A percentile compares a stretch with the other conserved stretches of the same genome.
Conservation (phyloP, 1,140 invertebrate genomes). For the Protaetia brevitarsis region DNA sequence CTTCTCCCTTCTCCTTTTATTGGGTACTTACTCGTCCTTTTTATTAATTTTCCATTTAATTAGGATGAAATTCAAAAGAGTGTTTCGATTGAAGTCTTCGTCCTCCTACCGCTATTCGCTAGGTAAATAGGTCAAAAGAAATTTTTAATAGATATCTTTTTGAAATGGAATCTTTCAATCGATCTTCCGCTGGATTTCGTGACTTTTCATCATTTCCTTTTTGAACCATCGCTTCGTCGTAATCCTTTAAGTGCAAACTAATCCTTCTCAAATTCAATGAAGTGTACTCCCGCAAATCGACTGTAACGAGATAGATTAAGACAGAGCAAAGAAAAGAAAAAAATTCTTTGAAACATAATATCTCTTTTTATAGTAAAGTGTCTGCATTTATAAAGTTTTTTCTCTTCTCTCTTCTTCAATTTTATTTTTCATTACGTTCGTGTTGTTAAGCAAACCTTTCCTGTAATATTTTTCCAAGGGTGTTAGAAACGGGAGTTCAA, state of each 20-base stretch:
- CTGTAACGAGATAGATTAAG: too few relatives aligned
- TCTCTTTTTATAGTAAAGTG: too few relatives aligned
- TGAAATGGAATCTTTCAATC: neutral
- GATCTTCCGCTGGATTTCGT: neutral
- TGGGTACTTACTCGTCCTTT: too few relatives aligned
- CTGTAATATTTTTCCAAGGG: neutral
- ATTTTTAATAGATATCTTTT: slow-evolving; percentile 2
- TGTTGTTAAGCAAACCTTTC: neutral
- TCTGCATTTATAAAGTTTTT: too few relatives aligned
- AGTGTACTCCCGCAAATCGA: too few relatives aligned
- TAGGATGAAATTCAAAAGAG: neutral
- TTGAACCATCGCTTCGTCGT: neutral
- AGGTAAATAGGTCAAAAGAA: neutral
- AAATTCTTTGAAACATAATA: too few relatives aligned
- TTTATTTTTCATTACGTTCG: too few relatives aligned
- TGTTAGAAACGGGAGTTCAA: neutral
- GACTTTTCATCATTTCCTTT: neutral
- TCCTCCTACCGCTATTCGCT: neutral
- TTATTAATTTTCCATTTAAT: slow-evolving; percentile 16
- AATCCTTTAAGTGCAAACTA: neutral
- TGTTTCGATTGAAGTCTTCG: neutral
- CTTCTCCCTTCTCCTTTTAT: too few relatives aligned
- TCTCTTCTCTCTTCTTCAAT: too few relatives aligned
- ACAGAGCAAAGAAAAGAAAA: too few relatives aligned
- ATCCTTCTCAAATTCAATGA: neutral